phyloP scores from a whole-genome alignment of 2,797 vertebrate genomes.

The Peromyscus eremicus region DNA sequence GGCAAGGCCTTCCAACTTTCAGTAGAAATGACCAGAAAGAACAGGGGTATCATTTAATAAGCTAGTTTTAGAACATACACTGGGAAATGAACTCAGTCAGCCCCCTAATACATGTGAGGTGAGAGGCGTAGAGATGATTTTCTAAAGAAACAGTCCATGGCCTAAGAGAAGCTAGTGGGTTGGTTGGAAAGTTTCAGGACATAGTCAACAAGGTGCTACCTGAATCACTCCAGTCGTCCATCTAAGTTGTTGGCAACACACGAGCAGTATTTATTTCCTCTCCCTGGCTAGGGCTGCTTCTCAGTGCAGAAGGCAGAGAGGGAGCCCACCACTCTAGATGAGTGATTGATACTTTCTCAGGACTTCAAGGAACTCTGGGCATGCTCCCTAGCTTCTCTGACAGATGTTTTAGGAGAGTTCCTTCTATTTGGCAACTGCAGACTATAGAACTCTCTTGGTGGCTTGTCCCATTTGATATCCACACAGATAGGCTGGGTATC shows the following conservation, averaged over 20 bases:
- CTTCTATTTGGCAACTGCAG: background rate
- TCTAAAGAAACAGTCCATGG: background rate
- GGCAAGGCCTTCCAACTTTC: background rate
- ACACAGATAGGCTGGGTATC: background rate
- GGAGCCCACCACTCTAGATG: background rate
- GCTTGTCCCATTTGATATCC: background rate
- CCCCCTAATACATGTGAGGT: background rate
- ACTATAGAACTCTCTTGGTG: background rate
- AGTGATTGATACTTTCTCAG: accelerated
- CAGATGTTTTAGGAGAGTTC: background rate
- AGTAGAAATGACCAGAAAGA: background rate
- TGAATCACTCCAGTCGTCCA: background rate
- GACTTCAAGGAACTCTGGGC: background rate
- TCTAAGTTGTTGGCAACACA: background rate
- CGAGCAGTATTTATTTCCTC: background rate
- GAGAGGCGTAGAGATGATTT: background rate
- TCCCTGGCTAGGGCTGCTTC: background rate
- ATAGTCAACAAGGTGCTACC: background rate
- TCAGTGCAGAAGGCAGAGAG: background rate
- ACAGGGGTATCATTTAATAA: background rate
- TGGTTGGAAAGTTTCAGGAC: background rate
- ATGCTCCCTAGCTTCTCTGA: background rate
- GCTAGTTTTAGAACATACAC: background rate
- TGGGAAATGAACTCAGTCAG: background rate
- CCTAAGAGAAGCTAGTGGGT: background rate